These are phyloP conservation scores for Andrena chrysosceles DNA, from an alignment of 2,888 invertebrate genomes.

Conservation along the genomic window DNA sequence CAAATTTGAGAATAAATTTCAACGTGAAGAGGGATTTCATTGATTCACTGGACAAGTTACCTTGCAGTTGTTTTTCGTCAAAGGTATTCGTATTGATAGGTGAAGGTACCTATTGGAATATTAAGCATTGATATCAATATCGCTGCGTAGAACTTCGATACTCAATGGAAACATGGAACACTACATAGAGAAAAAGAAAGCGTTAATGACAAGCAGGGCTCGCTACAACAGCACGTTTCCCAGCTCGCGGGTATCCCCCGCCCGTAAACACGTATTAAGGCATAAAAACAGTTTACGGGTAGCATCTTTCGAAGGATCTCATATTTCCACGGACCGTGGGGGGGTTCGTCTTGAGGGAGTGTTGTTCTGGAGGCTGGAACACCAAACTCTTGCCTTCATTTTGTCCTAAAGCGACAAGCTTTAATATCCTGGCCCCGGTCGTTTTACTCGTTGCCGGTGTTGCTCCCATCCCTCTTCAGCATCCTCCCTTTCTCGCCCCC, in stretches of 20 bases:
- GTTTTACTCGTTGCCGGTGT: constrained; percentile 56
- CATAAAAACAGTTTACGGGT: constrained; percentile 58
- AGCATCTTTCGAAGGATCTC: constrained; percentile 59
- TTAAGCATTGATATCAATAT: no score
- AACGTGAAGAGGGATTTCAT: no score
- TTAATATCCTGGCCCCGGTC: constrained; percentile 80
- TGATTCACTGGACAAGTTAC: no score
- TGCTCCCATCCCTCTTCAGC: constrained; percentile 34
- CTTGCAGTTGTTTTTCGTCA: no score
- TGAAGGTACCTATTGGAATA: no score
- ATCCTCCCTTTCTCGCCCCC: background rate
- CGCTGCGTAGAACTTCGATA: no score
- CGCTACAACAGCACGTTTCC: constrained; percentile 27
- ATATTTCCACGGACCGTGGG: constrained; percentile 48
- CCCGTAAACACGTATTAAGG: constrained; percentile 60
- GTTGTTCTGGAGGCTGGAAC: constrained; percentile 42
- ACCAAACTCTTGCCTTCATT: constrained; percentile 79
- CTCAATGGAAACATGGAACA: no score
- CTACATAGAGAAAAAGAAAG: background rate
- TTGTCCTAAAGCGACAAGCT: constrained; percentile 84
- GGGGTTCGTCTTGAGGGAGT: constrained; percentile 43
- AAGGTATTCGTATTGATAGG: no score
- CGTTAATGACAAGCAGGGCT: constrained; percentile 42
- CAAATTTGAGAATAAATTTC: no score
- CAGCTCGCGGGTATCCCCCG: constrained; percentile 12